These are phyloP conservation scores for Piezodorus guildinii DNA, from an alignment of 1,140 invertebrate species.

Conservation along the genomic window DNA sequence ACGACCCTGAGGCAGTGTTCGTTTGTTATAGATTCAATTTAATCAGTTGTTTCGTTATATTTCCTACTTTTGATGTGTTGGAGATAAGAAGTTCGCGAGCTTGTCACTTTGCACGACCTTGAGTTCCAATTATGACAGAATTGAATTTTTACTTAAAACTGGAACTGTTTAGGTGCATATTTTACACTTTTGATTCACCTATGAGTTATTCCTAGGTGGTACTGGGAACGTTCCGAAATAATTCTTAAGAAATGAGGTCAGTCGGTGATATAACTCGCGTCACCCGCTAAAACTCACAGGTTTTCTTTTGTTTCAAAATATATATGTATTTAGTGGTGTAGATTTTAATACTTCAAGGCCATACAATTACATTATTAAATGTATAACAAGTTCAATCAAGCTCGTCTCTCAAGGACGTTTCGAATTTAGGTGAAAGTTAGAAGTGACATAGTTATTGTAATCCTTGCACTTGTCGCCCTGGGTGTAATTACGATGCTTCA, in stretches of 20 bases:
- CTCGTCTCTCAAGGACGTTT: not conserved
- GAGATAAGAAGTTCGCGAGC: not conserved
- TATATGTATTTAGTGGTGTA: not conserved
- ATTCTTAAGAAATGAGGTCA: slow-evolving; percentile 2
- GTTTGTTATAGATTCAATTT: not conserved
- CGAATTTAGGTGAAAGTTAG: slow-evolving; percentile 2
- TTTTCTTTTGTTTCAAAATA: no score
- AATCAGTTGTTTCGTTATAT: not conserved
- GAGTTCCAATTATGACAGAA: not conserved
- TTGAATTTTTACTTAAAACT: not conserved
- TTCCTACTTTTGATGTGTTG: not conserved
- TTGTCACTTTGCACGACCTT: slow-evolving; percentile 6
- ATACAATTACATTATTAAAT: no score
- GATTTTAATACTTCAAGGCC: no score
- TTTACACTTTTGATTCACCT: no score
- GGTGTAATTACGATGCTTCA: no score
- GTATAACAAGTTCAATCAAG: not conserved
- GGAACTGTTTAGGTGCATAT: no score
- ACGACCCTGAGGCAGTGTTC: not conserved
- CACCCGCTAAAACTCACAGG: no score
- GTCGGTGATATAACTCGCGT: not conserved
- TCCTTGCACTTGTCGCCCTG: not conserved
- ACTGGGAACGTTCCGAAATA: not conserved
- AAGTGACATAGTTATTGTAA: not conserved
- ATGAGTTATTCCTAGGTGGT: no score